These are phyloP conservation scores for Spinus olivaceus DNA, from an alignment of 2,797 vertebrate genomes.

Conservation along the genomic window DNA sequence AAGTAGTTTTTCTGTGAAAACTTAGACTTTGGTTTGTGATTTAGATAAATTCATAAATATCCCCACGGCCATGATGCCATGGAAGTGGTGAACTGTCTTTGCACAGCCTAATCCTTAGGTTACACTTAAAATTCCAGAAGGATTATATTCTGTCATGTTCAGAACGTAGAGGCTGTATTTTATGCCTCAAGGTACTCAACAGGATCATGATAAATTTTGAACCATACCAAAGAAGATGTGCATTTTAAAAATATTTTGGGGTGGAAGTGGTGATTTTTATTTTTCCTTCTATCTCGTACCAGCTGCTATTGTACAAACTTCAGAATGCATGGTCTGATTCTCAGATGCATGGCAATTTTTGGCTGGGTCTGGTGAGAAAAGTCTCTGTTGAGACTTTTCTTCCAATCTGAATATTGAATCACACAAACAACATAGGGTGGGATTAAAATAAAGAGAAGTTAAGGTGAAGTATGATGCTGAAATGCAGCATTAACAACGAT, in stretches of 20 bases:
- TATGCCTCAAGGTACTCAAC: not conserved
- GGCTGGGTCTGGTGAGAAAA: not conserved
- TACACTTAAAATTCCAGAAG: not conserved
- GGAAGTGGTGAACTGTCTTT: not conserved
- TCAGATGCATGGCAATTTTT: not conserved
- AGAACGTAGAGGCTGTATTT: not conserved
- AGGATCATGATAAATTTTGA: not conserved
- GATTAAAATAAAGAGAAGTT: not conserved
- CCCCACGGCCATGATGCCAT: not conserved
- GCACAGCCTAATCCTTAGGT: not conserved
- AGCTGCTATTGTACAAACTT: not conserved
- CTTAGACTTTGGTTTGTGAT: not conserved
- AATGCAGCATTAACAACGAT: not conserved
- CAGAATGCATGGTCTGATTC: not conserved
- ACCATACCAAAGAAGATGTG: not conserved
- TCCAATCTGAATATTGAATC: not conserved
- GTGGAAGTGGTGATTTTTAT: not conserved
- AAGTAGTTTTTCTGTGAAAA: not conserved
- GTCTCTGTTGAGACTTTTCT: not conserved
- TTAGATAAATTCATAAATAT: not conserved
- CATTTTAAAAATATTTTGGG: not conserved
- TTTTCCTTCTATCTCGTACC: not conserved
- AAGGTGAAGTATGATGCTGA: not conserved
- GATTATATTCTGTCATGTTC: not conserved
- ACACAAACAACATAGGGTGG: fast-evolving